Evolutionary conservation across 2,888 invertebrate genomes (phyloP).

Genomic region (Spodoptera littoralis): DNA sequence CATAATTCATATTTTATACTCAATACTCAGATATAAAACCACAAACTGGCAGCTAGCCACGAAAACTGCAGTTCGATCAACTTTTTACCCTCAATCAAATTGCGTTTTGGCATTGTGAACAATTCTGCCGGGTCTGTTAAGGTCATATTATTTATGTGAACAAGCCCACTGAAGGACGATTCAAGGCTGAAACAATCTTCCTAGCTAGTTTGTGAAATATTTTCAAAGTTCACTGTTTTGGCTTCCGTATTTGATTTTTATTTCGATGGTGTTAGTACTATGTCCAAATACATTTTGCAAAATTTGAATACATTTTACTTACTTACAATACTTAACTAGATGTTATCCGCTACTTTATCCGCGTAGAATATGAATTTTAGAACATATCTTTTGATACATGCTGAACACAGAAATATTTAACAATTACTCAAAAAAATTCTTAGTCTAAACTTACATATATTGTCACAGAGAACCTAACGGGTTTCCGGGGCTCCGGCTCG

Average conservation of each 20-base stretch:
- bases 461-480: no score
- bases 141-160: conserved; percentile 20
- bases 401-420: no score
- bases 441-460: no score
- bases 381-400: no score
- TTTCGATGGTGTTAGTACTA: no score
- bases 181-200: conserved; percentile 31
- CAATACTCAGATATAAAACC: background rate
- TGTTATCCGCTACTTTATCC: no score
- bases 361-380: no score
- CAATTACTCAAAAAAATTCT: no score
- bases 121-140: conserved; percentile 8
- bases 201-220: conserved; percentile 19
- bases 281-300: no score
- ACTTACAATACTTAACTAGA: no score
- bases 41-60: conserved; percentile 36
- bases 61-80: conserved; percentile 16
- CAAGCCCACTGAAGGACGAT: conserved; percentile 27
- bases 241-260: conserved; percentile 6
- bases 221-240: conserved; percentile 11
- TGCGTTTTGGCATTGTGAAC: background rate
- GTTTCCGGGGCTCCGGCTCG: no score
- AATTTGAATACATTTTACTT: no score
- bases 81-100: conserved; percentile 29
- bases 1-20: background rate